Base-by-base conservation (phyloP, 2,113 vertebrate genomes). In the Cricetomys ansorgei region DNA sequence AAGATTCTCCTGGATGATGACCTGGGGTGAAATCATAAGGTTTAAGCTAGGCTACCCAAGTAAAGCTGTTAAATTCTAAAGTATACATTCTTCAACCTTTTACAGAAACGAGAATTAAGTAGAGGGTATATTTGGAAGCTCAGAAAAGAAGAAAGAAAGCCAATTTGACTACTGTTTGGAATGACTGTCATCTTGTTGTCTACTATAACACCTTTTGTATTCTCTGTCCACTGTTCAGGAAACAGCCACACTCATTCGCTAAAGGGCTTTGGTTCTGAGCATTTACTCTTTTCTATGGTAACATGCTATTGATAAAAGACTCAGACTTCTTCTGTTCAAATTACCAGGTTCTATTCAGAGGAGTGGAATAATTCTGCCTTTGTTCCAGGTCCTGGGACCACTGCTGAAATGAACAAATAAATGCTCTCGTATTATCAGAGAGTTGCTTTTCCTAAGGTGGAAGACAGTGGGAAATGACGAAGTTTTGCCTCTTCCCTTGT, bases 321-420 rank as follows among this genome's bases (percentile, higher is more conserved):
- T 95, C 62, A 34, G 53, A 89, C 53, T 76, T 92, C 95, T 93
- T 75, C 94, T 96, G 96, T 67, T 97, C 84, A 97, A 96, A 95
- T 96, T 95, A 93, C 70, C 83, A 86, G 84, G 59, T 86, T 96
- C 53, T 97, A 48, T 96, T 96, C 67, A 80, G n/a, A 92, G 79
- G 65, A 96, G 81, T 87, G 89, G 89, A 88, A 72, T 92, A 85
- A 94, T 76, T 94, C 88, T 92, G 55, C n/a, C 65, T 95, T 95
- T 96, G 76, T 77, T 96, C 65, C 55, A 48, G 65, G 84, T 50
- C 5, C n/a, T 31, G 31, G n/a, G 43, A 76, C 10, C 40, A 53
- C 85, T 91, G 89, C 48, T 92, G 69, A 77, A 90, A 69, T 62
- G 75, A 79, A 73, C 40, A 86, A 37, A 34, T 53, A 92, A 88